Conservation (phyloP, 2,888 invertebrate species). For the Brachyptera putata region DNA sequence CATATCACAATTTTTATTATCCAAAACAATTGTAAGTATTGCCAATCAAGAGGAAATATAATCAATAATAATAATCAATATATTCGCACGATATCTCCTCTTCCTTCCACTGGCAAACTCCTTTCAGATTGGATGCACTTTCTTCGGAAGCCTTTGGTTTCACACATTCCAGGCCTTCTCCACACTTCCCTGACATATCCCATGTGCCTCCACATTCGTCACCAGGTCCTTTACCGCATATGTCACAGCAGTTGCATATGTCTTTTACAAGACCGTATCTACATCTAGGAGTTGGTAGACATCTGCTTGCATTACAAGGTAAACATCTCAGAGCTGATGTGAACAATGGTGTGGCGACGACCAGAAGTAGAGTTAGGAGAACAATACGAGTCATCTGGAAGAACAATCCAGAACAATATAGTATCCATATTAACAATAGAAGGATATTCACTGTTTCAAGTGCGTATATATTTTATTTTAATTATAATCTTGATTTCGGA, state of each 20-base stretch:
- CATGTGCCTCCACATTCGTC: not conserved
- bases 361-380: not conserved
- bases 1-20: too few relatives aligned
- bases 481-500: not conserved
- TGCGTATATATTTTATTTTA: not conserved
- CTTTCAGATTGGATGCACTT: not conserved
- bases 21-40: too few relatives aligned
- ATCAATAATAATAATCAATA: too few relatives aligned
- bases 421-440: too few relatives aligned
- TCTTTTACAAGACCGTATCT: not conserved
- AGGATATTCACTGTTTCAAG: too few relatives aligned
- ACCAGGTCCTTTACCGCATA: not conserved
- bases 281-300: not conserved
- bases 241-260: not conserved
- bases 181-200: not conserved
- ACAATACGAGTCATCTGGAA: not conserved
- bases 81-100: too few relatives aligned
- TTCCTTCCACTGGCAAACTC: too few relatives aligned
- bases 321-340: not conserved
- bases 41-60: too few relatives aligned
- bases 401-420: too few relatives aligned
- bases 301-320: not conserved
- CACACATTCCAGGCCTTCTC: not conserved
- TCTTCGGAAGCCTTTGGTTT: not conserved
- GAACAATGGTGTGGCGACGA: not conserved